Evolutionary conservation across 2,888 invertebrate genomes (phyloP).

Genomic region (Laothoe populi): DNA sequence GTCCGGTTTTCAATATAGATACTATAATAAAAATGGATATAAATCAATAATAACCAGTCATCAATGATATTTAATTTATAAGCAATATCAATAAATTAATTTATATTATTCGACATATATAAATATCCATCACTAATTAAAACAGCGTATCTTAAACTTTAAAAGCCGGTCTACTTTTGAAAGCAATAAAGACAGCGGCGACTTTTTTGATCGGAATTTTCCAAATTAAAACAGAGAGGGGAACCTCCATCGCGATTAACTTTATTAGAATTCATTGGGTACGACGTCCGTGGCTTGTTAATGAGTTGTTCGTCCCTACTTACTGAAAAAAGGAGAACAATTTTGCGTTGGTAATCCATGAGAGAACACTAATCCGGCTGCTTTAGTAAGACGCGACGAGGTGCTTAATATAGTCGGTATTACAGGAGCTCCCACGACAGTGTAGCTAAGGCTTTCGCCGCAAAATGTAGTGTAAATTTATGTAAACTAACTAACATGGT

Average conservation of each 20-base stretch:
- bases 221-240: conserved; percentile 65
- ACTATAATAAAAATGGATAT: not conserved
- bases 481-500: not conserved
- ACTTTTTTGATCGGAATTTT: conserved; percentile 49
- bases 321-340: conserved; percentile 15
- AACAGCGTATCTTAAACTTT: conserved; percentile 9
- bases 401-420: conserved; percentile 9
- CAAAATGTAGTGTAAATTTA: conserved; percentile 2
- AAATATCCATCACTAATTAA: conserved; percentile 8
- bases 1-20: too few relatives aligned
- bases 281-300: conserved; percentile 61
- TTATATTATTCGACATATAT: not conserved
- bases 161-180: conserved; percentile 48
- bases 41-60: not conserved
- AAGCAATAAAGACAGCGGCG: conserved; percentile 51
- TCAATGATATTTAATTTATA: not conserved
- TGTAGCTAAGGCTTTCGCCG: conserved; percentile 7
- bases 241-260: conserved; percentile 64
- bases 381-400: conserved; percentile 14
- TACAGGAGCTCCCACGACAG: not conserved
- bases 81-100: not conserved
- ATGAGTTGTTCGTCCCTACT: conserved; percentile 63
- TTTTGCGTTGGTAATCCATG: conserved; percentile 25
- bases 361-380: conserved; percentile 15
- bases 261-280: conserved; percentile 77